Evolutionary conservation across 1,140 invertebrate genomes (phyloP), one percentile per base, ranked within the genome.

Genomic region (Stegodyphus mimosarum): DNA sequence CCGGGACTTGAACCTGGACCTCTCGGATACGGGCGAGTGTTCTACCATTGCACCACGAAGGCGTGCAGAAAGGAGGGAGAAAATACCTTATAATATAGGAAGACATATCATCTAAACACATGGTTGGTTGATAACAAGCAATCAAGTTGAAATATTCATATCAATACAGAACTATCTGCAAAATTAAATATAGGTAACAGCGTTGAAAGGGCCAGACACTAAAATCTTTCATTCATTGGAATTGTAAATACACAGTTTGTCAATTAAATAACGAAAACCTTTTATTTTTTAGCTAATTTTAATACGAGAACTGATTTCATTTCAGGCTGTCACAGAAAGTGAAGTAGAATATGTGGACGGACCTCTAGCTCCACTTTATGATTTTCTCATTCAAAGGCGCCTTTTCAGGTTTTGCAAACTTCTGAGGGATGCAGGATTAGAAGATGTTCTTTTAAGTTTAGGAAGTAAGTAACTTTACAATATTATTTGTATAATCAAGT

Each of bases 341-440:
- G 74, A 86, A 48, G 83, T 86, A 6, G 83, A 86, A 15, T 86
- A 86, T 17, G 75, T 77, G 52, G 75, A 86, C 18, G 83, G 83
- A 10, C 83, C 83, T 6, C 17, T 86, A 11, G 83, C 67, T 4
- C 75, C 83, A 7, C 13, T 86, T 10, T 86, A 86, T 33, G 83
- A 86, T 9, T 86, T 86, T 53, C 53, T 86, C 6, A 77, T 86
- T 4, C 75, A 77, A 11, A 55, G 63, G 13, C 13, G 83, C 33
- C 15, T 86, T 5, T 18, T 33, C 0, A 71, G 33, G 17, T 86
- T 86, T 49, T 86, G 83, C 55, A 86, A 86, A 18, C 69, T 86
- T 6, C 69, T 86, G 1, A 71, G 83, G 11, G 75, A 86, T 71
- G 83, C 83, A 0, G 70, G 60, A 7, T 6, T 86, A 11, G 83